phyloP scores from a whole-genome alignment of 2,113 vertebrate genomes.

The Otolemur garnettii region DNA sequence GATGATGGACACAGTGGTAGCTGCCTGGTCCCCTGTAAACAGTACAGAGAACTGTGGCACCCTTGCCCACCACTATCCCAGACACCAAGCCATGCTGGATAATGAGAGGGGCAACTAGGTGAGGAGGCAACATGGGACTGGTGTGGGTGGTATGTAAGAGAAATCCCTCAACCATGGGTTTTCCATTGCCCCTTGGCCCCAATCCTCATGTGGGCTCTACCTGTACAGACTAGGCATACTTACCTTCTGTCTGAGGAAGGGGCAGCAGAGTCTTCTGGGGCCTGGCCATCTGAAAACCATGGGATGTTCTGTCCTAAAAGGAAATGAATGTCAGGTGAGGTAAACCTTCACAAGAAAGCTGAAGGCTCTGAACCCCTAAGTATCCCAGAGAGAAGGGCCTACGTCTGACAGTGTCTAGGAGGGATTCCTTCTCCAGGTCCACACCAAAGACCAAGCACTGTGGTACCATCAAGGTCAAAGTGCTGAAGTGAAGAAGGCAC shows the following conservation, averaged over 20 bases:
- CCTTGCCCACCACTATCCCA: background rate
- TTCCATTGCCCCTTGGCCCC: background rate
- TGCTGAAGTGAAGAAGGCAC: background rate
- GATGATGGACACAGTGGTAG: rapidly evolving
- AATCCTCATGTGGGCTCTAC: background rate
- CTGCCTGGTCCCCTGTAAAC: background rate
- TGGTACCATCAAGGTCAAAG: background rate
- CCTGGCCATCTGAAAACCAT: background rate
- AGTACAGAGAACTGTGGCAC: background rate
- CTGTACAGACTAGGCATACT: background rate
- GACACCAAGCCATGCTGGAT: background rate
- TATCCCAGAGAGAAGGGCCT: background rate
- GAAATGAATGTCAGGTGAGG: background rate
- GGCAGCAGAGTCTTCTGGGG: background rate
- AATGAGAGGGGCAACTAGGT: background rate
- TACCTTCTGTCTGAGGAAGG: slow-evolving; percentile 43
- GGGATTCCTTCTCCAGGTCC: background rate
- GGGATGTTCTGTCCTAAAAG: slow-evolving; percentile 22
- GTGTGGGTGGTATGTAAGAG: background rate
- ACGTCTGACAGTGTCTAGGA: background rate
- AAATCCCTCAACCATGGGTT: background rate
- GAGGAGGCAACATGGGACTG: background rate
- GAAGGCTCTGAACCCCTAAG: background rate
- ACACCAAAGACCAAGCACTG: rapidly evolving
- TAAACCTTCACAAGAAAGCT: background rate